Conservation (phyloP, 2,797 vertebrate species). For the Dallia pectoralis region DNA sequence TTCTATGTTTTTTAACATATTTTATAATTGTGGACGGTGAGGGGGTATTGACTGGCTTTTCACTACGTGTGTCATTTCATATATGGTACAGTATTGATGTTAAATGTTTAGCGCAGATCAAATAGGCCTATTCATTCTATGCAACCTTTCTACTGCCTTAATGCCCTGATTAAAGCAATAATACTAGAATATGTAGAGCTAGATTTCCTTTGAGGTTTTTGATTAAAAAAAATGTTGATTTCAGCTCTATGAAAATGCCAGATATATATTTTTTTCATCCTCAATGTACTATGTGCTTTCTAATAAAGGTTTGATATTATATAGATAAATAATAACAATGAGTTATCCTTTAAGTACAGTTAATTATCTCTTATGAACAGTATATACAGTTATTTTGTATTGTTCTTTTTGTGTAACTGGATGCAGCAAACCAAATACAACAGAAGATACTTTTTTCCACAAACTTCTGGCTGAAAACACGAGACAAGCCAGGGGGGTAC, state of each 20-base stretch:
- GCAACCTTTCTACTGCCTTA: slow-evolving; percentile 55
- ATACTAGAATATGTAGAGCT: slow-evolving; percentile 42
- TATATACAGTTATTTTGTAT: slow-evolving; percentile 17
- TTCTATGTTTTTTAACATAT: slow-evolving; percentile 56
- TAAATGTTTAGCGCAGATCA: slow-evolving; percentile 43
- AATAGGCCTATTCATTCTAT: slow-evolving; percentile 62
- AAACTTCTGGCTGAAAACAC: slow-evolving; percentile 38
- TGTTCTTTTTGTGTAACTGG: slow-evolving; percentile 23
- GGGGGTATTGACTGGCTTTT: slow-evolving; percentile 41
- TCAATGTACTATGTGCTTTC: slow-evolving; percentile 41
- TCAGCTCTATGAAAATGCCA: slow-evolving; percentile 50
- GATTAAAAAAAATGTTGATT: slow-evolving; percentile 29
- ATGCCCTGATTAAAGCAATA: slow-evolving; percentile 42
- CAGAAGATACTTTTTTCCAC: slow-evolving; percentile 10
- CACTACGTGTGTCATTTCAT: slow-evolving; percentile 28
- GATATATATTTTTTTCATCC: slow-evolving; percentile 42
- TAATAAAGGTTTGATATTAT: slow-evolving; percentile 36
- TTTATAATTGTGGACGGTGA: slow-evolving; percentile 46
- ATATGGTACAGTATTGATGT: slow-evolving; percentile 37
- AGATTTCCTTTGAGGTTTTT: slow-evolving; percentile 44
- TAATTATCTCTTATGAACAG: not conserved
- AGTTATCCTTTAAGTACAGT: slow-evolving; percentile 3
- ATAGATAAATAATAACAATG: slow-evolving; percentile 25
- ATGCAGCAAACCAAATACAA: slow-evolving; percentile 47
- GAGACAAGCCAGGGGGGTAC: slow-evolving; percentile 23